Evolutionary conservation across 2,888 invertebrate species (phyloP).

Genomic region (Entomobrya proxima): DNA sequence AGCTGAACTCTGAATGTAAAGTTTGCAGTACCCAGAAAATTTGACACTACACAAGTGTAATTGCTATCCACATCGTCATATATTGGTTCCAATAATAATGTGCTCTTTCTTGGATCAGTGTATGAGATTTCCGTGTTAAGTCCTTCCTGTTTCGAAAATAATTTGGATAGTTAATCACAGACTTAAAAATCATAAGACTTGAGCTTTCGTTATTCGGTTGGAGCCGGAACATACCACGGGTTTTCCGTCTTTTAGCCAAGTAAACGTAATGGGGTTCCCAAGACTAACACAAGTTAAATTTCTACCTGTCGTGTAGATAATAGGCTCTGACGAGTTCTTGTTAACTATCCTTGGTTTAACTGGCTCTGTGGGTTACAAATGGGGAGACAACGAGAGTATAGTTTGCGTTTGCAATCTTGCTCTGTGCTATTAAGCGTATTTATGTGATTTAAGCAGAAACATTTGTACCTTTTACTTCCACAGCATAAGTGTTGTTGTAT

Average conservation of each 20-base stretch:
- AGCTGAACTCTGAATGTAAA: slow-evolving; percentile 24
- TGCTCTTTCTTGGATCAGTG: background rate
- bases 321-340: background rate
- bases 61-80: background rate
- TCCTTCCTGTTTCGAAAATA: background rate
- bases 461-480: slow-evolving; percentile 26
- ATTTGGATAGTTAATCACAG: background rate
- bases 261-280: slow-evolving; percentile 12
- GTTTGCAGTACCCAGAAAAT: slow-evolving; percentile 31
- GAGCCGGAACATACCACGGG: background rate
- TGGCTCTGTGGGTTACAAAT: background rate
- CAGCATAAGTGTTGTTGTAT: slow-evolving; percentile 16
- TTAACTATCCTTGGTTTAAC: background rate
- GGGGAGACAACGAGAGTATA: too few relatives aligned
- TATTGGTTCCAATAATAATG: background rate
- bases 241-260: slow-evolving; percentile 37
- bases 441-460: too few relatives aligned
- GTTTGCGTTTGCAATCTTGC: too few relatives aligned
- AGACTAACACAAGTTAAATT: slow-evolving; percentile 19
- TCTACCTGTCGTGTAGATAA: background rate
- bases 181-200: background rate
- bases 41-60: slow-evolving; percentile 38
- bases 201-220: too few relatives aligned
- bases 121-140: background rate
- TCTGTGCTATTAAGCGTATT: too few relatives aligned